Percentiles rank a stretch among this genome's conserved stretches.
Conservation (phyloP, 2,888 invertebrate genomes). For the Noctua comes region DNA sequence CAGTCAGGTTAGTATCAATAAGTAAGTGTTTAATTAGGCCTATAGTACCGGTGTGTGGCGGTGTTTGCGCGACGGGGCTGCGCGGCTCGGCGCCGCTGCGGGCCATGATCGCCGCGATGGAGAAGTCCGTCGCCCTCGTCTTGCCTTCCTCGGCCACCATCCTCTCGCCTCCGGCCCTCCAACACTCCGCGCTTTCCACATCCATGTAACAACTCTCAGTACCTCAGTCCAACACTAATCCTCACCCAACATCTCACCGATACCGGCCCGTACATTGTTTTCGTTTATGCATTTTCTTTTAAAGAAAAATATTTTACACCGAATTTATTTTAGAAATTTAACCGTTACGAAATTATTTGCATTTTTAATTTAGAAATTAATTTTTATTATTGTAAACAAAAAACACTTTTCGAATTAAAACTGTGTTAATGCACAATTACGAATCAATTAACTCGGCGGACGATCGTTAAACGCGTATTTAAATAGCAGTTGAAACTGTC, state of each 20-base stretch:
- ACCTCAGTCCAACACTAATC: slow-evolving; percentile 73
- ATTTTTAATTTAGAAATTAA: slow-evolving; percentile 46
- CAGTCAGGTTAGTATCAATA: slow-evolving; percentile 13
- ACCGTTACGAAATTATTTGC: slow-evolving; percentile 47
- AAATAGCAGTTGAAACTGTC: slow-evolving; percentile 61
- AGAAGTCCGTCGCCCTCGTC: slow-evolving; percentile 96
- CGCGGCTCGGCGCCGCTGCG: slow-evolving; percentile 88
- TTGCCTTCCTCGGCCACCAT: slow-evolving; percentile 88
- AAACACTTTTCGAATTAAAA: slow-evolving; percentile 53
- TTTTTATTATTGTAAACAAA: background rate
- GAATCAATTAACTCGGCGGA: slow-evolving; percentile 56
- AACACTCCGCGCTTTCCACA: slow-evolving; percentile 87
- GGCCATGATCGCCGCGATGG: slow-evolving; percentile 98
- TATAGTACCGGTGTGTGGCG: slow-evolving; percentile 85
- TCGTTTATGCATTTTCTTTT: slow-evolving; percentile 67
- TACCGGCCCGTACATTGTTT: slow-evolving; percentile 80
- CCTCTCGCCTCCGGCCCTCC: slow-evolving; percentile 83
- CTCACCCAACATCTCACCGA: slow-evolving; percentile 80
- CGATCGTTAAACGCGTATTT: slow-evolving; percentile 70
- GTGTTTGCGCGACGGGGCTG: slow-evolving; percentile 86
- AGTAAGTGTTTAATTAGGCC: slow-evolving; percentile 74
- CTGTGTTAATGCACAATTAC: slow-evolving; percentile 55
- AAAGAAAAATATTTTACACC: slow-evolving; percentile 42
- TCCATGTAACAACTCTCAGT: slow-evolving; percentile 85
- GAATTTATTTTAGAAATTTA: slow-evolving; percentile 30